phyloP scores from a whole-genome alignment of 2,888 invertebrate species.

The Smittia sp. region DNA sequence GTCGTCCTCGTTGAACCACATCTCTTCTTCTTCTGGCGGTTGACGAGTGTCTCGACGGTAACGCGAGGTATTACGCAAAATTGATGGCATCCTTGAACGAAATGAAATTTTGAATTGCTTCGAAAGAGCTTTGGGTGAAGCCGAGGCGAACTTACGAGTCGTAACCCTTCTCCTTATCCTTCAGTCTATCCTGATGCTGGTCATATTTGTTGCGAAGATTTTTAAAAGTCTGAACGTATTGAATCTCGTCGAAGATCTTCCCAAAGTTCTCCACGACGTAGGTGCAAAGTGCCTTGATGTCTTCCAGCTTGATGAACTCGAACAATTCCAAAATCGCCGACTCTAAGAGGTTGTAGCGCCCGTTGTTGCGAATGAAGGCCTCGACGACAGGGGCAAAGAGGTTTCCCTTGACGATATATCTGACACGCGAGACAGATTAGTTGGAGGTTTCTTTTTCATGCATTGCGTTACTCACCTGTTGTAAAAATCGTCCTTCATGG shows the following conservation, averaged over 20 bases:
- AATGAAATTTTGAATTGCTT: too few relatives aligned
- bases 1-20: conserved; percentile 98
- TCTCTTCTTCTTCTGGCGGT: conserved; percentile 95
- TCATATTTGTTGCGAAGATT: conserved; percentile 83
- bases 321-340: conserved; percentile 99
- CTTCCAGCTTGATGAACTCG: conserved; percentile 95
- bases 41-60: conserved; percentile 90
- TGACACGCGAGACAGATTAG: conserved; percentile 44
- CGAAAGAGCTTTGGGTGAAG: conserved; percentile 10
- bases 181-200: conserved; percentile 86
- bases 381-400: conserved; percentile 95
- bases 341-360: conserved; percentile 97
- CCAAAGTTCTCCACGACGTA: conserved; percentile 97
- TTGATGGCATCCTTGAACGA: conserved; percentile 69
- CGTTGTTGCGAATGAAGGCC: conserved; percentile 94
- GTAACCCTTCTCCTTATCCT: conserved; percentile 77
- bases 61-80: conserved; percentile 69
- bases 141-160: conserved; percentile 59
- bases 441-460: neutral
- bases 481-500: conserved; percentile 98
- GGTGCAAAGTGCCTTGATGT: conserved; percentile 83
- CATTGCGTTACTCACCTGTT: conserved; percentile 57
- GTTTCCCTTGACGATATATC: conserved; percentile 92
- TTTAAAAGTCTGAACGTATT: conserved; percentile 98
- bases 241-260: conserved; percentile 88